Percentiles rank a stretch among this genome's conserved stretches.
phyloP scores from a whole-genome alignment of 1,140 invertebrate species.

The Phymastichus coffea region DNA sequence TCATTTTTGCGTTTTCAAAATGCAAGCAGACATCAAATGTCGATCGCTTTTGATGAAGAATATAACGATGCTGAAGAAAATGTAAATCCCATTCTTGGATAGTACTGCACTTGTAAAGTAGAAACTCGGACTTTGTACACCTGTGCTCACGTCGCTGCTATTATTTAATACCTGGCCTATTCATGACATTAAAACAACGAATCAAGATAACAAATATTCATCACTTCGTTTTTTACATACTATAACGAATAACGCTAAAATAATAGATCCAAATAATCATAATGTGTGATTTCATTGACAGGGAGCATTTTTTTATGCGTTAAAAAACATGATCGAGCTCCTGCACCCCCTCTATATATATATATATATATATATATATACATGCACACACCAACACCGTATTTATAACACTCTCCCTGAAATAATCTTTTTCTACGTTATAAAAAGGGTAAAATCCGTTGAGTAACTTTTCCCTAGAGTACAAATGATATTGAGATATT shows the following conservation, averaged over 20 bases:
- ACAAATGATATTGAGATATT: too few relatives aligned
- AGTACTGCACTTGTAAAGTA: constrained; percentile 5
- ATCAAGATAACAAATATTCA: background rate
- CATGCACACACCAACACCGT: too few relatives aligned
- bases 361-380: too few relatives aligned
- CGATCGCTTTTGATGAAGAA: background rate
- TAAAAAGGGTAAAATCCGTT: too few relatives aligned
- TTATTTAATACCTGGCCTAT: constrained; percentile 15
- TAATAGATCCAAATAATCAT: background rate
- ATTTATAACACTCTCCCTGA: too few relatives aligned
- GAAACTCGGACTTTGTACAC: constrained; percentile 17
- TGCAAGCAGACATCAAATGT: background rate
- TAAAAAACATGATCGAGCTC: too few relatives aligned
- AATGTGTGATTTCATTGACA: too few relatives aligned
- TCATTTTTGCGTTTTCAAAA: background rate
- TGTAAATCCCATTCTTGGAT: background rate
- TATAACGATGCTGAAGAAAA: background rate
- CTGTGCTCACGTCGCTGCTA: constrained; percentile 9
- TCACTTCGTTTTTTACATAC: background rate
- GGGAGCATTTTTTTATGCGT: too few relatives aligned
- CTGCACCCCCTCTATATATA: too few relatives aligned
- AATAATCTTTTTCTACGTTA: too few relatives aligned
- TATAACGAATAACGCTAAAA: background rate
- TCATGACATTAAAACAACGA: constrained; percentile 17
- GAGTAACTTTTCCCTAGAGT: too few relatives aligned